Base-by-base conservation (phyloP, 2,797 vertebrate species). In the Ptychadena robeensis region DNA sequence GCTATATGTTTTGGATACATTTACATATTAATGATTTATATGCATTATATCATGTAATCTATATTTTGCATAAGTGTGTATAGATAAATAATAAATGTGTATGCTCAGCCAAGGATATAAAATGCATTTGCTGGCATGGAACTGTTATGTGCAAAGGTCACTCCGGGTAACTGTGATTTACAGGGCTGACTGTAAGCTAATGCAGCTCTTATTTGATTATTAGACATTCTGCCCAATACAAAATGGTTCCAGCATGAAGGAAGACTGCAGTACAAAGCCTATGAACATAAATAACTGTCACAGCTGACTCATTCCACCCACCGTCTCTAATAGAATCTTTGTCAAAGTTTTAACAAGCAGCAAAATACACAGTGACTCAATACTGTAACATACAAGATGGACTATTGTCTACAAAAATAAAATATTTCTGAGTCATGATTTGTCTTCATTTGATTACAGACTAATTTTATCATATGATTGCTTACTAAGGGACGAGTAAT, bases 61-160 rank as follows among this genome's bases (percentile, higher is more conserved):
- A 22, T 48, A 48, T 22, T 48, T 48, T 48, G 3, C 44, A 3
- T 48, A 48, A 48, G 15, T 48, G 4, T 48, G 44, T 18, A 48
- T 48, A 6, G 44, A 48, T 22, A 48, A 48, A 48, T 48, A 48
- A 48, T 48, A 18, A 48, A 48, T 48, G 44, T 48, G 7, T 22
- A 22, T 48, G 44, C 15, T 48, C 44, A 48, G 15, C 44, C 44
- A 48, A 48, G 44, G 44, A 48, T 48, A 48, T 53, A n/a, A n/a
- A 74, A 27, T 74, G 48, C 31, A 61, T 74, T 61, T 35, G 72
- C 25, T 61, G 72, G 48, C 72, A 74, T 34, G 25, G 10, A 35
- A 59, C 32, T 53, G 4, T 31, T 57, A 72, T n/a, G 18, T 3
- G 31, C 11, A 15, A 9, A 57, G 72, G 25, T 74, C 72, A 74